A percentile compares a stretch with the other conserved stretches of the same genome.
phyloP scores from a whole-genome alignment of 2,113 vertebrate species.

The Atlantisia rogersi region DNA sequence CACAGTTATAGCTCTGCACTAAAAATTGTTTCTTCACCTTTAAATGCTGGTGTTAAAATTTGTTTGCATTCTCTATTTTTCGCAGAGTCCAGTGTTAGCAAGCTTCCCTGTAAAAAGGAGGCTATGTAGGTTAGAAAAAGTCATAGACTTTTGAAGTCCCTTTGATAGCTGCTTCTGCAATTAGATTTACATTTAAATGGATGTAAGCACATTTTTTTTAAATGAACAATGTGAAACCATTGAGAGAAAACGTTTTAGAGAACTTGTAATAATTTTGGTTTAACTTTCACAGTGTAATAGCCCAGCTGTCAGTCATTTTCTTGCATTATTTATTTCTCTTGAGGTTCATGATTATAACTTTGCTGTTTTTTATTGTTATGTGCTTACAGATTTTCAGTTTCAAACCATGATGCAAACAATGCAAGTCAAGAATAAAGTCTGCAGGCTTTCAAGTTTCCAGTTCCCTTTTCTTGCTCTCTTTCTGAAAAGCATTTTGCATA shows the following conservation, averaged over 20 bases:
- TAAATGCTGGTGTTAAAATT: neutral
- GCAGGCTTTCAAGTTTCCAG: conserved; percentile 14
- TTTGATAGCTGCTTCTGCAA: neutral
- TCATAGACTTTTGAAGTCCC: neutral
- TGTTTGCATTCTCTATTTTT: neutral
- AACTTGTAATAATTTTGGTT: conserved; percentile 12
- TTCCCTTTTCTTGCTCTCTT: neutral
- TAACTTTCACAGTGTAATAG: conserved; percentile 1
- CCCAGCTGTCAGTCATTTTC: conserved; percentile 33
- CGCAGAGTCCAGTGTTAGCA: neutral
- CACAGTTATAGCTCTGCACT: neutral
- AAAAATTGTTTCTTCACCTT: neutral
- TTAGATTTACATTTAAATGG: neutral
- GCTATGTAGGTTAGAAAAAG: neutral
- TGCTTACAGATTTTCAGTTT: conserved; percentile 20
- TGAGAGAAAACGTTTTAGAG: neutral
- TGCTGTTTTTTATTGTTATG: conserved; percentile 31
- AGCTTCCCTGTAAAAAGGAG: neutral
- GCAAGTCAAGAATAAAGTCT: conserved; percentile 27
- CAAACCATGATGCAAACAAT: conserved; percentile 30
- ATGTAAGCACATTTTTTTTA: neutral
- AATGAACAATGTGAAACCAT: neutral
- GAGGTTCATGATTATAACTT: conserved; percentile 55
- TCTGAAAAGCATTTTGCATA: neutral
- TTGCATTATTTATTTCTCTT: conserved; percentile 31